Conservation (phyloP, 2,888 invertebrate species). For the Piscicola geometra region DNA sequence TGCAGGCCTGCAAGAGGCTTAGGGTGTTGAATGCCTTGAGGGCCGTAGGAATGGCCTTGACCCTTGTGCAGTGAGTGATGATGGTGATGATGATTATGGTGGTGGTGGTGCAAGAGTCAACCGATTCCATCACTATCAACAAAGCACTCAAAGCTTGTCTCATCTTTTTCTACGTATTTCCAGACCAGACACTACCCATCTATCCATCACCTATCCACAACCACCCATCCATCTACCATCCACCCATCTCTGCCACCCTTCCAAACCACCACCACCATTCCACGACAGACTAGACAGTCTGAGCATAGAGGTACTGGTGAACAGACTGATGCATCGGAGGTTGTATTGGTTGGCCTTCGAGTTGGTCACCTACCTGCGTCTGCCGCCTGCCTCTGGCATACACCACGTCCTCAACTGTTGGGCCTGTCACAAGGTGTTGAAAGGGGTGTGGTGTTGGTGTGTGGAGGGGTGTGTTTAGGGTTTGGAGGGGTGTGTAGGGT, state of each 20-base stretch:
- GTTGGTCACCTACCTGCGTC: slow-evolving; percentile 79
- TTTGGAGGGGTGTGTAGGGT: too few relatives aligned
- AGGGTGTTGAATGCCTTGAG: slow-evolving; percentile 85
- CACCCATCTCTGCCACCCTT: too few relatives aligned
- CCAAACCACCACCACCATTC: too few relatives aligned
- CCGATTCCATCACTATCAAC: not conserved
- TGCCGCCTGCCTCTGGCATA: slow-evolving; percentile 72
- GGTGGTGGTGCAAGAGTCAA: not conserved
- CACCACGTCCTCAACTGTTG: slow-evolving; percentile 87
- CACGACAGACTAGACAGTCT: slow-evolving; percentile 56
- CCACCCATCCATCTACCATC: too few relatives aligned
- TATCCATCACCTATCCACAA: not conserved
- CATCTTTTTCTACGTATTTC: too few relatives aligned
- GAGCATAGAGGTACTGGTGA: slow-evolving; percentile 72
- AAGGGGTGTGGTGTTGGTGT: too few relatives aligned
- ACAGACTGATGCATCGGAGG: slow-evolving; percentile 78
- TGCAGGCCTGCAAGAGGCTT: slow-evolving; percentile 77
- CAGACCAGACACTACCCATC: not conserved
- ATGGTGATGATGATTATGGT: not conserved
- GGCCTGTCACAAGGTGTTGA: slow-evolving; percentile 86
- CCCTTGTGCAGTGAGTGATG: slow-evolving; percentile 73
- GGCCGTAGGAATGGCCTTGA: slow-evolving; percentile 82
- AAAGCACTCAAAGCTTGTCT: too few relatives aligned
- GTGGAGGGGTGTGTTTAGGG: too few relatives aligned
- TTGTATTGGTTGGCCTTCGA: slow-evolving; percentile 84